Evolutionary conservation across 1,140 invertebrate species (phyloP), one percentile per base, ranked within the genome.

Genomic region (Mya arenaria): DNA sequence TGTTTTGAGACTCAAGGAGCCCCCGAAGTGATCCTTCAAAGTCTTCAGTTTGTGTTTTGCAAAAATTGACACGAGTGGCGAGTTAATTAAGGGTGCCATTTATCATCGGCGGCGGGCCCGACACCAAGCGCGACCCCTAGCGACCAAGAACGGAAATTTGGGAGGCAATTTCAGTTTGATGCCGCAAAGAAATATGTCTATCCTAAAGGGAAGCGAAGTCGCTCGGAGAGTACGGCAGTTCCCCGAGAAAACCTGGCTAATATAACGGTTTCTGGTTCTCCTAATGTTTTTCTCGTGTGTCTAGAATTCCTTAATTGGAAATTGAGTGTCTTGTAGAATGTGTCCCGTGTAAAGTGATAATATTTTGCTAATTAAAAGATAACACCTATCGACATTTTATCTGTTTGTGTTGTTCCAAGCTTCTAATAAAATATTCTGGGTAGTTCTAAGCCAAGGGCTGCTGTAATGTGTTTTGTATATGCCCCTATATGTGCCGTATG

Each of bases 1-100:
- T 69, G n/a, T 30, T 58, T 68, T 39, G 55, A 41, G 15, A 71
- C 66, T 58, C 55, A 44, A 56, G 5, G 34, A 60, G 4, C 60
- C 77, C 58, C 77, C 17, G 28, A 69, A 37, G 55, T 58, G 77
- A 80, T 80, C 77, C 34, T 34, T 80, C 77, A 80, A 68, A 71
- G 44, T 10, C 62, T 62, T 68, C 55, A 71, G 66, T 69, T 69
- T 80, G 77, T 80, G 77, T 80, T 80, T 80, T 80, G 65, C 77
- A 80, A 68, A 71, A 68, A 80, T 62, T 80, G 77, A 80, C 77
- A 80, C 44, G 17, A 68, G 65, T 48, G 71, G 58, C 63, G 79
- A 74, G 72, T 69, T 82, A 82, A 82, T 82, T 82, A 82, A 73
- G 71, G 79, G 62, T 56, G 39, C 68, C 79, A 82, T 82, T 82